Conservation (phyloP, 2,888 invertebrate genomes). For the Tenthredo notha region DNA sequence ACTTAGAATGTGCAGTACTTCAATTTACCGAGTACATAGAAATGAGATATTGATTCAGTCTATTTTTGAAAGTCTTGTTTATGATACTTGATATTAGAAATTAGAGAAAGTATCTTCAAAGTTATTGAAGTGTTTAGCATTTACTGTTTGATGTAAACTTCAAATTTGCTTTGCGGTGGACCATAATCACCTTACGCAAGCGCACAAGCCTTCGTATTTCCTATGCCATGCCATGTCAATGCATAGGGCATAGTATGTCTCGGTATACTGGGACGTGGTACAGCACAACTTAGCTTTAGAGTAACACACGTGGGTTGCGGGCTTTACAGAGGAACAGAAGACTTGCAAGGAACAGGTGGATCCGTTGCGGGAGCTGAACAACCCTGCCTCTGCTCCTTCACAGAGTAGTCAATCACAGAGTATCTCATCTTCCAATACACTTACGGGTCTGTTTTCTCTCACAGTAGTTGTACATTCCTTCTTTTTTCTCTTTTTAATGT, state of each 20-base stretch:
- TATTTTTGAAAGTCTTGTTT: background rate
- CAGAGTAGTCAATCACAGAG: conserved; percentile 77
- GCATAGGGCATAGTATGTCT: background rate
- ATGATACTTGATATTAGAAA: background rate
- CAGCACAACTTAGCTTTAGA: conserved; percentile 47
- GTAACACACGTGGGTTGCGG: conserved; percentile 72
- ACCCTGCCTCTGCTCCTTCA: conserved; percentile 74
- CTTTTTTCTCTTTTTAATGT: conserved; percentile 49
- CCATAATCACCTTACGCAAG: conserved; percentile 58
- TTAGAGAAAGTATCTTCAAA: background rate
- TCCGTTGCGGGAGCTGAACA: conserved; percentile 73
- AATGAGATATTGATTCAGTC: conserved; percentile 18
- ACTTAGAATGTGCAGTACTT: background rate
- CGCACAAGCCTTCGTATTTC: conserved; percentile 48
- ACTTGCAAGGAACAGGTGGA: conserved; percentile 75
- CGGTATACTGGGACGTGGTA: conserved; percentile 37
- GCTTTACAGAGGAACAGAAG: conserved; percentile 77
- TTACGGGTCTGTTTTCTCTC: conserved; percentile 77
- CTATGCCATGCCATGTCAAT: conserved; percentile 41
- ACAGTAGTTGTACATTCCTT: conserved; percentile 73
- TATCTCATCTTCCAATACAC: conserved; percentile 76
- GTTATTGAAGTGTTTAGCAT: conserved; percentile 16
- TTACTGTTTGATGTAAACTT: conserved; percentile 12
- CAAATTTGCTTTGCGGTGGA: conserved; percentile 52
- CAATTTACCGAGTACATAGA: background rate